Evolutionary conservation across 1,140 invertebrate species (phyloP), one percentile per base, ranked within the genome.

Genomic region (Tetramorium alpestre): DNA sequence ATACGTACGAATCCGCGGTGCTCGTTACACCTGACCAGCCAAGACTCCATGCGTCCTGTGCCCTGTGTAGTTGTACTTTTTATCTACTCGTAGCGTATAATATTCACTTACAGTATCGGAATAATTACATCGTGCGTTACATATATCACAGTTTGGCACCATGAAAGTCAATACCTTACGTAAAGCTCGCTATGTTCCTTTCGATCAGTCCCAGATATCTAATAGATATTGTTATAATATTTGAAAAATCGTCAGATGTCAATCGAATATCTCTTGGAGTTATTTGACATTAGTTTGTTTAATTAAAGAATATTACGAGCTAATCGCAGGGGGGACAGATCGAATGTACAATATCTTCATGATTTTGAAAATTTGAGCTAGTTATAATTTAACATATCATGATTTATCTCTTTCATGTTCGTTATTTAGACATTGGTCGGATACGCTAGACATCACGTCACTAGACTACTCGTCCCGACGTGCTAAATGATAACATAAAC

Each of bases 71-170:
- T 82, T 58, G n/a, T 44, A 82, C 13, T 72, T 47, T 10, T 47
- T 16, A 72, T 82, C 65, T 58, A 70, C 8, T 33, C 33, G 1
- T 44, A 49, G 10, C 11, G 6, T 64, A 81, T 10, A 49, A 22
- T 58, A 47, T 80, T 49, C 16, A 25, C 69, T 70, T 44, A 47
- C n/a, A 77, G 25, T 8, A n/a, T 69, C 49, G 11, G 18, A 54
- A 64, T 25, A 44, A 76, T 60, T 18, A 64, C 18, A 13, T 18
- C 22, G 10, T 67, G 13, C n/a, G 18, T 44, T 25, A 38, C 10
- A 70, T 5, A 5, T 82, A 82, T 82, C 78, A 72, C 78, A 72
- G 80, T 73, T 82, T 73, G 80, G 67, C 80, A 73, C 41, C 22
- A 47, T 33, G 8, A 56, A 56, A 18, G 11, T 33, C 16, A 44